These are phyloP conservation scores for Drosophila insularis DNA, from an alignment of 1,140 invertebrate genomes.

Conservation along the genomic window DNA sequence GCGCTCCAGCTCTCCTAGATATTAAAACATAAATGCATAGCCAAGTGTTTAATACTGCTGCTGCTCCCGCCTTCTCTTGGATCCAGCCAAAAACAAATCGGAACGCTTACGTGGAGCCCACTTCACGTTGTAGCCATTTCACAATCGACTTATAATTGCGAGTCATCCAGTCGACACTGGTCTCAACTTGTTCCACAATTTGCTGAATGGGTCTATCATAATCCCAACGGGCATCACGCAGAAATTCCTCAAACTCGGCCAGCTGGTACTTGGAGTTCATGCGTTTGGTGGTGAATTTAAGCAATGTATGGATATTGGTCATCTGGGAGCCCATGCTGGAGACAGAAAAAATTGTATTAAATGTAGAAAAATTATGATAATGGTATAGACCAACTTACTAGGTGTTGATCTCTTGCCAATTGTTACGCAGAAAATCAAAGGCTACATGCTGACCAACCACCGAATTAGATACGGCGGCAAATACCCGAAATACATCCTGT, in stretches of 20 bases:
- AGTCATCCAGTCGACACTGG: slow-evolving; percentile 92
- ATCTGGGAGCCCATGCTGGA: slow-evolving; percentile 88
- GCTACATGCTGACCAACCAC: slow-evolving; percentile 89
- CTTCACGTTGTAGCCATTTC: slow-evolving; percentile 85
- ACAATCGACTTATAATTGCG: slow-evolving; percentile 88
- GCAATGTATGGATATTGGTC: slow-evolving; percentile 87
- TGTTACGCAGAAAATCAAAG: slow-evolving; percentile 88
- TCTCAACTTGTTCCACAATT: slow-evolving; percentile 89
- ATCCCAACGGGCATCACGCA: slow-evolving; percentile 84
- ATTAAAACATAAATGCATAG: slow-evolving; percentile 62
- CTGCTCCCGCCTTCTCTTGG: slow-evolving; percentile 38
- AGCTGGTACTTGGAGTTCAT: slow-evolving; percentile 90
- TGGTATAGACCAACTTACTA: slow-evolving; percentile 85
- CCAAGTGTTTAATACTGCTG: slow-evolving; percentile 60
- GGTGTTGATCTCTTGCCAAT: slow-evolving; percentile 87
- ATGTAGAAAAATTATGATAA: not conserved
- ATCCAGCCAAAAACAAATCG: slow-evolving; percentile 42
- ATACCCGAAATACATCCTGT: slow-evolving; percentile 90
- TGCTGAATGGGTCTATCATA: slow-evolving; percentile 89
- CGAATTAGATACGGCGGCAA: slow-evolving; percentile 88
- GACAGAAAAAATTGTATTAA: not conserved
- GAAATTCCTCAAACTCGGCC: slow-evolving; percentile 88
- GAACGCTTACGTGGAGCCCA: slow-evolving; percentile 5
- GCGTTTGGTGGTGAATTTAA: slow-evolving; percentile 87
- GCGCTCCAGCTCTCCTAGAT: slow-evolving; percentile 31